Percentiles rank a stretch among this genome's conserved stretches.
These are phyloP conservation scores for Resseliella maxima DNA, from an alignment of 2,888 invertebrate species.

Conservation along the genomic window DNA sequence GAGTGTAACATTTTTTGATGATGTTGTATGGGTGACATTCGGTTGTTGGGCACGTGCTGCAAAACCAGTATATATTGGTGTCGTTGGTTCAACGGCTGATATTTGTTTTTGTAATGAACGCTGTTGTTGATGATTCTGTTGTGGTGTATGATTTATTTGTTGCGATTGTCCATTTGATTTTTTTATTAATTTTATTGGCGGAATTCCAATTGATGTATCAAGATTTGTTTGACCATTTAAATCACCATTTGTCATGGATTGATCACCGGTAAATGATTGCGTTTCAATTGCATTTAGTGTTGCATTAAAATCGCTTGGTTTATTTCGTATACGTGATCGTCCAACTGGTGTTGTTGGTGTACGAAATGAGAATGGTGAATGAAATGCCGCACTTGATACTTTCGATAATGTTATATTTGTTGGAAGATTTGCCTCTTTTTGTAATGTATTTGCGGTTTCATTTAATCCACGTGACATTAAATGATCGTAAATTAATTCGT, in stretches of 20 bases:
- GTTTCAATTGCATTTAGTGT: background rate
- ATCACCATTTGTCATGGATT: slow-evolving; percentile 12
- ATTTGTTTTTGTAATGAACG: slow-evolving; percentile 69
- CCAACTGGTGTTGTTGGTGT: slow-evolving; percentile 56
- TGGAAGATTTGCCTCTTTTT: slow-evolving; percentile 79
- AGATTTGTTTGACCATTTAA: background rate
- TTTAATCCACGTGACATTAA: slow-evolving; percentile 79
- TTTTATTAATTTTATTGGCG: slow-evolving; percentile 64
- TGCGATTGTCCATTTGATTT: slow-evolving; percentile 60
- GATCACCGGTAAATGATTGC: background rate
- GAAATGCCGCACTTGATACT: slow-evolving; percentile 61
- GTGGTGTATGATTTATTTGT: slow-evolving; percentile 56
- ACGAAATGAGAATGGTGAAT: slow-evolving; percentile 64
- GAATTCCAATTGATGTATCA: slow-evolving; percentile 56
- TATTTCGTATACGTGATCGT: slow-evolving; percentile 55
- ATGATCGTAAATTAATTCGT: slow-evolving; percentile 92
- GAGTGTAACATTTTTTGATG: slow-evolving; percentile 72
- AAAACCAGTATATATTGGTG: slow-evolving; percentile 63
- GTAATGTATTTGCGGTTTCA: slow-evolving; percentile 79
- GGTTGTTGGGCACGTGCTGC: slow-evolving; percentile 61
- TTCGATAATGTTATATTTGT: slow-evolving; percentile 65
- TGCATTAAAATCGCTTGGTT: slow-evolving; percentile 55
- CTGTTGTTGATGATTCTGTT: slow-evolving; percentile 60
- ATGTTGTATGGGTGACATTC: slow-evolving; percentile 11
- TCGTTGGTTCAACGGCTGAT: slow-evolving; percentile 59